Conservation (phyloP, 2,797 vertebrate genomes). For the Artibeus jamaicensis region DNA sequence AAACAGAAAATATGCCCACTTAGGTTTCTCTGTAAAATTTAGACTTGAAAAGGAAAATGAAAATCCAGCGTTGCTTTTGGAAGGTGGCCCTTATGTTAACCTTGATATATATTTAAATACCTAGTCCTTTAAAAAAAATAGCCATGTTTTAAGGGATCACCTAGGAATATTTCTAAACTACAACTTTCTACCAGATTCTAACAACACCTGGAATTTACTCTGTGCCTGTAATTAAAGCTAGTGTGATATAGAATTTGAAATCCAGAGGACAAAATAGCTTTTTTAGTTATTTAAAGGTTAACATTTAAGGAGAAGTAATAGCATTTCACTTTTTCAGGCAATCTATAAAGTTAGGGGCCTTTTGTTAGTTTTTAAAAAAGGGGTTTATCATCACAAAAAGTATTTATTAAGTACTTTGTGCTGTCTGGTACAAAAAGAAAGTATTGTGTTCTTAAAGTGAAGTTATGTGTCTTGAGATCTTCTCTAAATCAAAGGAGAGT, state of each 20-base stretch:
- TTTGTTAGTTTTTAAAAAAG: not conserved
- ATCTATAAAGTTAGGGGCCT: not conserved
- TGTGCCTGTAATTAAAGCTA: not conserved
- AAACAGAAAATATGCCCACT: not conserved
- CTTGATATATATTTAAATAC: not conserved
- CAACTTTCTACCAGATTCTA: not conserved
- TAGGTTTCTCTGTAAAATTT: constrained; percentile 23
- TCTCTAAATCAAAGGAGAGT: not conserved
- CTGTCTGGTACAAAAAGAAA: constrained; percentile 17
- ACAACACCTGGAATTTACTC: not conserved
- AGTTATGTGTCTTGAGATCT: not conserved
- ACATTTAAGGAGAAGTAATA: not conserved
- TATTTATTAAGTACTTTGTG: not conserved
- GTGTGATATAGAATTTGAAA: not conserved
- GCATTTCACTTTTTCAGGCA: not conserved
- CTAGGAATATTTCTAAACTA: not conserved
- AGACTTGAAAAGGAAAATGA: not conserved
- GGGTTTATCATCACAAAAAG: not conserved
- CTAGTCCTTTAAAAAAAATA: not conserved
- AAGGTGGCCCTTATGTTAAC: not conserved
- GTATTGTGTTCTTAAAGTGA: not conserved
- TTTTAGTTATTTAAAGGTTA: constrained; percentile 17
- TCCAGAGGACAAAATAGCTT: not conserved
- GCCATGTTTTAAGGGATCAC: not conserved
- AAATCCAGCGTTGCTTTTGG: not conserved